Conservation (phyloP, 2,888 invertebrate species). For the Aphidius colemani region DNA sequence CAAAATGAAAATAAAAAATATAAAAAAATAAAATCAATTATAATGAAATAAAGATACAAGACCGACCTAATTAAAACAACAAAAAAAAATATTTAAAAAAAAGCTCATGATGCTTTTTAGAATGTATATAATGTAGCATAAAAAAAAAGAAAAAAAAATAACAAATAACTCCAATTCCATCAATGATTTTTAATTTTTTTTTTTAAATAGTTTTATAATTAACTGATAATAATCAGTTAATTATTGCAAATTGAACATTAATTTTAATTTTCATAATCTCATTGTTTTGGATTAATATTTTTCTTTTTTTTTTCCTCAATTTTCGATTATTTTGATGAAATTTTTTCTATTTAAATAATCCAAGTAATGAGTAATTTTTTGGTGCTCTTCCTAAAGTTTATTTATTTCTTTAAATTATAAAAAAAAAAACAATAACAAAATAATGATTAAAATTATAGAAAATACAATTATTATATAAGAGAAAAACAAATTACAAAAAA, state of each 20-base stretch:
- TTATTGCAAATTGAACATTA: too few relatives aligned
- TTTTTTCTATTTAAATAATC: too few relatives aligned
- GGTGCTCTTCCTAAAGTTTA: conserved; percentile 15
- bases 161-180: conserved; percentile 9
- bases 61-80: conserved; percentile 38
- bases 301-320: too few relatives aligned
- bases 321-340: too few relatives aligned
- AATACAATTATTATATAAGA: not conserved
- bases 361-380: not conserved
- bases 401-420: too few relatives aligned
- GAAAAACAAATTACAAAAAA: not conserved
- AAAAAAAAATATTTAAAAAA: conserved; percentile 36
- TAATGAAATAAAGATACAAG: conserved; percentile 2
- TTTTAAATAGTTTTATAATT: too few relatives aligned
- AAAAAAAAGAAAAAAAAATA: conserved; percentile 30
- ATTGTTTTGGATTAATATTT: too few relatives aligned
- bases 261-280: too few relatives aligned
- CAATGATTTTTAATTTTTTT: conserved; percentile 25
- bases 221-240: too few relatives aligned
- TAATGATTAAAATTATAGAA: not conserved
- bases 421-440: not conserved
- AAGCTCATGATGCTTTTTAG: conserved; percentile 46
- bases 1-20: conserved; percentile 31
- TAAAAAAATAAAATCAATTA: conserved; percentile 13
- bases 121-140: conserved; percentile 58